These are phyloP conservation scores for Eucera pruinosa DNA, from an alignment of 2,888 invertebrate genomes.

Conservation along the genomic window DNA sequence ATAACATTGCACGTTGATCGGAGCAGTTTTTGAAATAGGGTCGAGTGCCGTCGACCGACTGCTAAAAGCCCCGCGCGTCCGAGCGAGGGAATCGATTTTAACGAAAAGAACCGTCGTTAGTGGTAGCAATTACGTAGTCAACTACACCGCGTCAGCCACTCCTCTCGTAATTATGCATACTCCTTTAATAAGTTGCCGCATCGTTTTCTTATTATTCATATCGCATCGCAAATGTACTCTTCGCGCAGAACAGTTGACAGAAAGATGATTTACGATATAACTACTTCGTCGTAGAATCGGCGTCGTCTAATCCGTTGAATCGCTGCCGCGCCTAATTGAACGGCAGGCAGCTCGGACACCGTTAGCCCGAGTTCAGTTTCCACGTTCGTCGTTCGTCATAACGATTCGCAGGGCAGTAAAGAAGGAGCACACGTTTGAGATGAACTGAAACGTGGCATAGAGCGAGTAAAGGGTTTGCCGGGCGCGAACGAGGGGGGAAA, in stretches of 20 bases:
- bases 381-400: neutral
- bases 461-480: no score
- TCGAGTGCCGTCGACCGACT: neutral
- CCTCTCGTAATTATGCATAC: constrained; percentile 1
- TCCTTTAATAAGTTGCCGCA: neutral
- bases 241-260: no score
- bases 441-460: constrained; percentile 57
- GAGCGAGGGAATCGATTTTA: neutral
- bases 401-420: constrained; percentile 63
- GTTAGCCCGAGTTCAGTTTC: no score
- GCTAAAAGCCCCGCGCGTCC: neutral
- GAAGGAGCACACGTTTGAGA: constrained; percentile 63
- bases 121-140: neutral
- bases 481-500: no score
- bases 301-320: no score
- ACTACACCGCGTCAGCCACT: neutral
- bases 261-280: no score
- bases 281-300: no score
- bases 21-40: neutral
- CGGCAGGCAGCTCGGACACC: no score
- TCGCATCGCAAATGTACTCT: no score
- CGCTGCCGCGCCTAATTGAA: no score
- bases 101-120: neutral
- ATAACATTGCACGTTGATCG: neutral
- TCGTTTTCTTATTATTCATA: no score